A percentile compares a stretch with the other conserved stretches of the same genome.
Conservation (phyloP, 2,113 vertebrate genomes). For the Lasiurus borealis region DNA sequence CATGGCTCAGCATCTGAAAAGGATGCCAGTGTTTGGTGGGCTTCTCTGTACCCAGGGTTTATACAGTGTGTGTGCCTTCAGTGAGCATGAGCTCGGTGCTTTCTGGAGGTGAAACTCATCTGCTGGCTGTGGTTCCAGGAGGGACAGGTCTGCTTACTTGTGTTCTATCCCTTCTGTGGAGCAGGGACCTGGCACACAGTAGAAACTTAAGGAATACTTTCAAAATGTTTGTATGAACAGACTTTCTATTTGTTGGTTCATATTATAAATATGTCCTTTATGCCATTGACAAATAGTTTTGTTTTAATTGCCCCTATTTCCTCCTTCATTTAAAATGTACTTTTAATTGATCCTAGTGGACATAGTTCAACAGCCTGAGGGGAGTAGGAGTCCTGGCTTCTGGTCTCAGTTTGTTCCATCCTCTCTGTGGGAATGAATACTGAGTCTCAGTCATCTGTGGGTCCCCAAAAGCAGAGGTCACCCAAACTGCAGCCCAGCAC, state of each 20-base stretch:
- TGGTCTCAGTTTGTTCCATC: not conserved
- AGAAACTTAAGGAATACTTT: not conserved
- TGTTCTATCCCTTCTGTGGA: not conserved
- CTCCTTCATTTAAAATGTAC: not conserved
- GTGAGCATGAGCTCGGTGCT: not conserved
- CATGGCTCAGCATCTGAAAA: not conserved
- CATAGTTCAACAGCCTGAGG: not conserved
- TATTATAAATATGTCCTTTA: not conserved
- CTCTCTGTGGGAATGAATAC: not conserved
- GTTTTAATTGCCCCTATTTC: not conserved
- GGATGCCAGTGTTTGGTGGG: not conserved
- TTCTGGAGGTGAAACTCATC: not conserved
- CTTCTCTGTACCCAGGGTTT: not conserved
- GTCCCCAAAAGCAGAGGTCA: not conserved
- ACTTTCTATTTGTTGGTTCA: not conserved
- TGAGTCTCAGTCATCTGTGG: not conserved
- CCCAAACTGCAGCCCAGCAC: not conserved
- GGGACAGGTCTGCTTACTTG: not conserved
- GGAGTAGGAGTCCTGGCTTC: not conserved
- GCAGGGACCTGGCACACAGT: not conserved
- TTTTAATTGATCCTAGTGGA: not conserved
- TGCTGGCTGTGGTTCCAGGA: not conserved
- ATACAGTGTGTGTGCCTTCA: not conserved
- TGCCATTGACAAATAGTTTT: not conserved
- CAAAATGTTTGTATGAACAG: not conserved